These are phyloP conservation scores for Tor tambroides DNA, from an alignment of 2,113 vertebrate species.

Conservation along the genomic window DNA sequence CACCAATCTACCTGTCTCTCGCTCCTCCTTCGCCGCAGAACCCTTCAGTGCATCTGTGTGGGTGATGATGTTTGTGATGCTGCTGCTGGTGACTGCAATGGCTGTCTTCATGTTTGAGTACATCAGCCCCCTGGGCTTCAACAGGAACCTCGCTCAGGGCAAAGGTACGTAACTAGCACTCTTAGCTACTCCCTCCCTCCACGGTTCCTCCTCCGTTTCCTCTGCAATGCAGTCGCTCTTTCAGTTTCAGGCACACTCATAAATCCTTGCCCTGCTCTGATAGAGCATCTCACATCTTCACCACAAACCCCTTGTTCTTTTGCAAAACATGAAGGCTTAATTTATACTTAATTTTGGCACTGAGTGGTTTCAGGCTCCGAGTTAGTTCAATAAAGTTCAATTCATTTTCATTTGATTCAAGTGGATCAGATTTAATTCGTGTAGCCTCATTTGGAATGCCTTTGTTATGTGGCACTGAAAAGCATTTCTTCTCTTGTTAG, in stretches of 20 bases:
- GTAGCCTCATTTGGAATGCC: not conserved
- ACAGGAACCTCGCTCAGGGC: slow-evolving; percentile 93
- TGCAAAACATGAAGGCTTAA: not conserved
- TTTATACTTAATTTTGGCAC: not conserved
- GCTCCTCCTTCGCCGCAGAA: slow-evolving; percentile 75
- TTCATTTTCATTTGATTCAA: slow-evolving; percentile 19
- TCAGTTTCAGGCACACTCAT: not conserved
- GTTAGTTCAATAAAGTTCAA: not conserved
- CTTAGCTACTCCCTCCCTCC: not conserved
- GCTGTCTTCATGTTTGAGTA: slow-evolving; percentile 99
- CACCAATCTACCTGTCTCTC: slow-evolving; percentile 42
- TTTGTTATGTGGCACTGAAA: slow-evolving; percentile 7
- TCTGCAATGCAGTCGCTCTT: not conserved
- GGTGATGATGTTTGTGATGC: slow-evolving; percentile 99
- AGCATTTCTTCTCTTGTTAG: slow-evolving; percentile 1
- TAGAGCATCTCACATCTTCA: slow-evolving; percentile 18
- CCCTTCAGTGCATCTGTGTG: slow-evolving; percentile 99
- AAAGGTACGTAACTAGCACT: slow-evolving; percentile 81
- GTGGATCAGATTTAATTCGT: slow-evolving; percentile 30
- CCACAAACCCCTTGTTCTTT: not conserved
- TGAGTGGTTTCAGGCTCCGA: not conserved
- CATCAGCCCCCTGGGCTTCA: slow-evolving; percentile 97
- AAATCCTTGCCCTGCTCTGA: slow-evolving; percentile 24
- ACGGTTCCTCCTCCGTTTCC: not conserved
- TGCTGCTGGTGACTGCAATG: slow-evolving; percentile 95